A percentile compares a stretch with the other conserved stretches of the same genome.
phyloP scores from a whole-genome alignment of 2,888 invertebrate genomes.

The Desoria tigrina region DNA sequence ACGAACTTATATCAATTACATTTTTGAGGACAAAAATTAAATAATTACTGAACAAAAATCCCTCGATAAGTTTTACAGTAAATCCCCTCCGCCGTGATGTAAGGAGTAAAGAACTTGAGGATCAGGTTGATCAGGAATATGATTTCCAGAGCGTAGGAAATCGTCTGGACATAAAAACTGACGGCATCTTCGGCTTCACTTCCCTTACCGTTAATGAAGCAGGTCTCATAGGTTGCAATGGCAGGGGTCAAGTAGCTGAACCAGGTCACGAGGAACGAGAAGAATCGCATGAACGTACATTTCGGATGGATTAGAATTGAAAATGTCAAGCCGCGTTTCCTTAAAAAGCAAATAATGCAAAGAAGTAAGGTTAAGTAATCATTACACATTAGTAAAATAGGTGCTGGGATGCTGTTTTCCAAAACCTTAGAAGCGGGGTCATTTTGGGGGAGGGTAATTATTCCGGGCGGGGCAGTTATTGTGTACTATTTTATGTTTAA shows the following conservation, averaged over 20 bases:
- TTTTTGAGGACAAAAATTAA: not conserved
- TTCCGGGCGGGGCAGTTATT: no score
- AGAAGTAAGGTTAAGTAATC: no score
- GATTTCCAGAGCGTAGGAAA: constrained; percentile 31
- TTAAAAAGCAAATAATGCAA: constrained; percentile 4
- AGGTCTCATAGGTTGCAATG: constrained; percentile 40
- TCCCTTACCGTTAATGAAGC: constrained; percentile 24
- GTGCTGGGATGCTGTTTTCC: no score
- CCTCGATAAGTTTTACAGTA: constrained; percentile 34
- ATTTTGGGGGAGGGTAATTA: no score
- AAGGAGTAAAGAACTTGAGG: constrained; percentile 41
- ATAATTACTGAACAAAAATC: constrained; percentile 31
- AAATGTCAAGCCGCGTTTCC: constrained; percentile 4
- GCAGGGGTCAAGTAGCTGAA: constrained; percentile 41
- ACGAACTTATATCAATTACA: not conserved
- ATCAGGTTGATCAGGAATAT: constrained; percentile 30
- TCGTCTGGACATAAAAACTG: constrained; percentile 3
- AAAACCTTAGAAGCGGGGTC: no score
- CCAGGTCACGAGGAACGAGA: constrained; percentile 19
- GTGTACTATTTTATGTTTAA: no score
- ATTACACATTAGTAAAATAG: no score
- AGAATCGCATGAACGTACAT: constrained; percentile 28
- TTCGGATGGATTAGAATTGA: constrained; percentile 45
- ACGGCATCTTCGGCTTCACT: not conserved
- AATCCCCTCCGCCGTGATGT: constrained; percentile 27